Base-by-base conservation (phyloP, 2,888 invertebrate species). In the Dorcus parallelipipedus region DNA sequence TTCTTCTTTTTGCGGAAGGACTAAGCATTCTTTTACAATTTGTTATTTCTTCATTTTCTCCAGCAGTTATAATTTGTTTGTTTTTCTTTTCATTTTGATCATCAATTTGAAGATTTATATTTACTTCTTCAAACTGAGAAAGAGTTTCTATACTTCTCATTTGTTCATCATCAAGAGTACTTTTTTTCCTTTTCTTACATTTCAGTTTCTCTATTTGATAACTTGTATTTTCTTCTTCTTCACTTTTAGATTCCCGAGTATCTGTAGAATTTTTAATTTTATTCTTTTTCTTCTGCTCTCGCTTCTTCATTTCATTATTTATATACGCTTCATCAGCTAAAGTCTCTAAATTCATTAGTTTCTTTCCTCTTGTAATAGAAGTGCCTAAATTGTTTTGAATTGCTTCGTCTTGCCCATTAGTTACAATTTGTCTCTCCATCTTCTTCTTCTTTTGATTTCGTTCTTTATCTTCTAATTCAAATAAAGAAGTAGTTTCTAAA, bases 141-240 rank as follows among this genome's bases (percentile, higher is more conserved):
- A 6, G 48, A 64, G 57, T 57, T 64, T 62, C 53, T 61, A 58
- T 63, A 50, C 52, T 47, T 14, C 40, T 20, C 20, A 20, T 20
- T 20, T 20, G 20, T 20, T 20, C 20, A 20, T 20, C 2, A 20
- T 20, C 20, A 20, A 20, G 2, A 20, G 20, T 39, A 23, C 58
- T 51, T 20, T 50, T 39, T 17, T 41, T 53, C 38, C 41, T 53
- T 55, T 49, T 48, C 41, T 45, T 56, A 23, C 45, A 4, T 10
- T 26, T 14, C 3, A 9, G 10, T 20, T 41, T 48, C 20, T 59
- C 50, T 52, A 39, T 52, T 42, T 38, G 57, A 60, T 47, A 38
- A 56, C 47, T 59, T 59, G 33, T 58, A 63, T 49, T 67, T 62
- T 48, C 68, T 60, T 70, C 50, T 20, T 20, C 20, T 20, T 20